Evolutionary conservation across 2,797 vertebrate species (phyloP).

Genomic region (Percopsis omiscomaycus): DNA sequence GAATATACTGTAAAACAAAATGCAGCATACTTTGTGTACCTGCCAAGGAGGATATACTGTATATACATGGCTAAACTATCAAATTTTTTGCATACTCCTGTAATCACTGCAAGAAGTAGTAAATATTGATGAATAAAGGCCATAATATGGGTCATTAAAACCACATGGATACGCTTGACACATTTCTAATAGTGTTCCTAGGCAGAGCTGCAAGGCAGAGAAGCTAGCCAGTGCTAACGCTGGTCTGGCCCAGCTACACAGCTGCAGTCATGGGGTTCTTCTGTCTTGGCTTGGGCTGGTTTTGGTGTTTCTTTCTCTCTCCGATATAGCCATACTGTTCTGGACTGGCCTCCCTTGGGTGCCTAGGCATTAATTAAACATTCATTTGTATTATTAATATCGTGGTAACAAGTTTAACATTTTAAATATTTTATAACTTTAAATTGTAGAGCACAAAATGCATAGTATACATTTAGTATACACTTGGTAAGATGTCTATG

Average conservation of each 20-base stretch:
- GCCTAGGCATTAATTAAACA: conserved; percentile 63
- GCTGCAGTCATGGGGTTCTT: conserved; percentile 89
- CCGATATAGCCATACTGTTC: conserved; percentile 79
- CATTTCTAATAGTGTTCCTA: conserved; percentile 10
- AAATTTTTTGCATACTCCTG: no score
- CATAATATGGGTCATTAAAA: conserved; percentile 21
- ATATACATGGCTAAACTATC: no score
- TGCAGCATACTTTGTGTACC: no score
- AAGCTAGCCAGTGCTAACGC: conserved; percentile 15
- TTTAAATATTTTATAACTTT: not conserved
- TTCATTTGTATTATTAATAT: not conserved
- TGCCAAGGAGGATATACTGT: no score
- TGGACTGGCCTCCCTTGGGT: conserved; percentile 64
- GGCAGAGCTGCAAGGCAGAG: not conserved
- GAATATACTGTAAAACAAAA: no score
- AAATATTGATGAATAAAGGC: no score
- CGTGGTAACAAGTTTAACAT: not conserved
- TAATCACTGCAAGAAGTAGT: no score
- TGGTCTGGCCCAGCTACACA: conserved; percentile 73
- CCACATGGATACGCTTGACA: conserved; percentile 21
- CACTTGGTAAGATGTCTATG: no score
- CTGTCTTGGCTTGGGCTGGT: conserved; percentile 82
- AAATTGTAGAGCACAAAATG: not conserved
- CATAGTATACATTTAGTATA: no score
- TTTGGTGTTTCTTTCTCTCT: conserved; percentile 47